Percentiles rank a stretch among this genome's conserved stretches.
phyloP scores from a whole-genome alignment of 30 jellyfish, hydroid and myxozoan species.

The Morbakka virulenta region DNA sequence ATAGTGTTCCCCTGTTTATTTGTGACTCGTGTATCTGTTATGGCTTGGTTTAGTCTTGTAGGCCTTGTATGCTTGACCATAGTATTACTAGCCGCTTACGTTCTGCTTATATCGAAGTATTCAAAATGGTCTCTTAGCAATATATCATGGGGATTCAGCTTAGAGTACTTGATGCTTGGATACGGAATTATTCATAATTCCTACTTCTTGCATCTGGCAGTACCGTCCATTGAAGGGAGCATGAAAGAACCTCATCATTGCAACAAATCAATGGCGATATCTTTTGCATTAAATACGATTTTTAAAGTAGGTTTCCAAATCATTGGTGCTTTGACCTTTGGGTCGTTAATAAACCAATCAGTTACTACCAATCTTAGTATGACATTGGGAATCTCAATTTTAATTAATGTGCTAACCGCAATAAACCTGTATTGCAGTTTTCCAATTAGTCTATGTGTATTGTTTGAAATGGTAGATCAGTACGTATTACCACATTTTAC shows the following conservation, averaged over 20 bases:
- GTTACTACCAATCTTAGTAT: constrained; percentile 29
- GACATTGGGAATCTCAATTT: constrained; percentile 6
- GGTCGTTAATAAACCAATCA: constrained; percentile 30
- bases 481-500: constrained; percentile 30
- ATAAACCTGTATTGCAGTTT: constrained; percentile 10
- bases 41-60: constrained; percentile 61
- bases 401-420: constrained; percentile 8
- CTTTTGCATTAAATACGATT: constrained; percentile 27
- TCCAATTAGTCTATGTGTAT: constrained; percentile 70
- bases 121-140: constrained; percentile 33
- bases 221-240: constrained; percentile 79
- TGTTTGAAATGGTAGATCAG: constrained; percentile 60
- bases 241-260: constrained; percentile 54
- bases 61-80: constrained; percentile 9
- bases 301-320: constrained; percentile 32
- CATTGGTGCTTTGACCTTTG: constrained; percentile 47
- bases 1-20: constrained; percentile 53
- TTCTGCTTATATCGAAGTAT: constrained; percentile 1
- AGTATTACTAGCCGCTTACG: constrained; percentile 7
- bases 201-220: constrained; percentile 35
- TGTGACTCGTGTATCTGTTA: constrained; percentile 55
- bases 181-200: constrained; percentile 56
- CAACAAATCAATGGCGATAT: neutral
- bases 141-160: neutral
- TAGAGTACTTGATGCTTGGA: constrained; percentile 35